A percentile compares a stretch with the other conserved stretches of the same genome.
Conservation (phyloP, 2,888 invertebrate genomes). For the Carpatolechia fugitivella region DNA sequence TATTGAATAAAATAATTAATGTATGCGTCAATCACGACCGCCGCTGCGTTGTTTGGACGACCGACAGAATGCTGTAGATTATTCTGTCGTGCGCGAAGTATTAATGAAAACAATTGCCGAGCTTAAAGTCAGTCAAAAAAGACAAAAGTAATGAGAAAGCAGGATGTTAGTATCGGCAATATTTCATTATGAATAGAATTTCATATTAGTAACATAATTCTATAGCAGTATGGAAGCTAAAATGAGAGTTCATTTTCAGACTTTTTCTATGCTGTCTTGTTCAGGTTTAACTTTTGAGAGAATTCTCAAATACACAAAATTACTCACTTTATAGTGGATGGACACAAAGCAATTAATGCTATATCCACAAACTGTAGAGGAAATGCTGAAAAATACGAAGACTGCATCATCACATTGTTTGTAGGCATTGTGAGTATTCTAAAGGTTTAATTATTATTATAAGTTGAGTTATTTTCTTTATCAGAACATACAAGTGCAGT, state of each 20-base stretch:
- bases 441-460: too few relatives aligned
- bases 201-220: background rate
- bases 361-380: too few relatives aligned
- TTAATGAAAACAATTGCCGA: slow-evolving; percentile 2
- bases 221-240: background rate
- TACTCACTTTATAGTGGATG: too few relatives aligned
- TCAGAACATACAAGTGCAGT: background rate
- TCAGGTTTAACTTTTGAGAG: too few relatives aligned
- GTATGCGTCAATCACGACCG: slow-evolving; percentile 60
- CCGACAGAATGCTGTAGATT: slow-evolving; percentile 32
- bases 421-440: too few relatives aligned
- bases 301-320: too few relatives aligned
- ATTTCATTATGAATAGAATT: background rate
- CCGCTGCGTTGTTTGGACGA: slow-evolving; percentile 31
- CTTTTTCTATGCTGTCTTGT: too few relatives aligned
- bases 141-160: background rate
- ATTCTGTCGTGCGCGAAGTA: slow-evolving; percentile 38
- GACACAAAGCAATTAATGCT: too few relatives aligned
- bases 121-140: background rate
- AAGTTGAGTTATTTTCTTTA: too few relatives aligned
- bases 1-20: slow-evolving; percentile 63
- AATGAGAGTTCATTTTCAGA: background rate
- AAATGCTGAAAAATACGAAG: too few relatives aligned
- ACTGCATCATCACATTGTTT: too few relatives aligned
- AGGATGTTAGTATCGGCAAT: background rate